Base-by-base conservation (phyloP, 2,888 invertebrate genomes). In the Molanna angustata region DNA sequence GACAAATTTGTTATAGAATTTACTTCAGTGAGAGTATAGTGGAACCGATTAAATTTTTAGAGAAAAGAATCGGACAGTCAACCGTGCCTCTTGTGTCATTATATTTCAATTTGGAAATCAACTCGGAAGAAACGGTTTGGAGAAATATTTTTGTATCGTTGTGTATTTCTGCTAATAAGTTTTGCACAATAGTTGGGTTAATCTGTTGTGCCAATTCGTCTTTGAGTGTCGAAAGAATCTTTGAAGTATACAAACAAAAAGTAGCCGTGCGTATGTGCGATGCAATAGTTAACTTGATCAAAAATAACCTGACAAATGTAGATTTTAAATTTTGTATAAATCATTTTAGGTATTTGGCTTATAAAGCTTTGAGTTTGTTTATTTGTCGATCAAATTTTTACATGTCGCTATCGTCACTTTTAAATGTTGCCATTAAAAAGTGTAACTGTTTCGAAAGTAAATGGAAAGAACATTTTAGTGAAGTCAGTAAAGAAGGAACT, bases 1-100 rank as follows among this genome's bases (percentile, higher is more conserved):
- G 76, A 4, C 72, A 71, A 59, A 72, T 77, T 68, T 74, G 75
- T 60, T 75, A 72, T 53, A 76, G 76, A 67, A 75, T 76, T 13
- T 64, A 67, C 0, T 76, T 77, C 59, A 67, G 73, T 14, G 61
- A 62, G 57, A 68, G 71, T 1, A 62, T 72, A 31, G 60, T 54
- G 14, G 64, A 76, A 58, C 49, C 70, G 13, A 48, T 63, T n/a
- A 69, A 67, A 51, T 76, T 77, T 63, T 61, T 76, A 50, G 71
- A 71, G 44, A 74, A 69, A 40, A 65, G 76, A 11, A 73, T 77
- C 16, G 70, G 73, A 1, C 72, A 72, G 57, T 74, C 76, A 1
- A 72, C 73, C 0, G 70, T 76, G 41, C 71, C 70, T 61, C 67
- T 76, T n/a, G 73, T 65, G 50, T 62, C 67, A n/a, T 73, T 73